A percentile compares a stretch with the other conserved stretches of the same genome.
Evolutionary conservation across 2,113 vertebrate species (phyloP).

Genomic region (Brachionichthys hirsutus): DNA sequence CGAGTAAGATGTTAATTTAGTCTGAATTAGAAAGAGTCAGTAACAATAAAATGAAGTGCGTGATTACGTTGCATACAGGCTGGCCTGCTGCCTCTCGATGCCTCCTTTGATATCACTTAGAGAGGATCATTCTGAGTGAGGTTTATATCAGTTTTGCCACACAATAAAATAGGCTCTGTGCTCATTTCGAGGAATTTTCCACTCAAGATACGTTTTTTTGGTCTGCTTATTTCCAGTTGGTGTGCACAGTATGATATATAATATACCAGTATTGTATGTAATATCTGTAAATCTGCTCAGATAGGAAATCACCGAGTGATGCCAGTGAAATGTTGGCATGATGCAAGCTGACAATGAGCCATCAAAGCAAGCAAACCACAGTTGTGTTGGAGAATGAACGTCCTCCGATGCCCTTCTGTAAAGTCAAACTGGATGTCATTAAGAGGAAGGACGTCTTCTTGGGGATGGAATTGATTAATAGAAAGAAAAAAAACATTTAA

Average conservation of each 20-base stretch:
- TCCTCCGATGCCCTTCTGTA: constrained; percentile 26
- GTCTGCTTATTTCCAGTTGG: constrained; percentile 28
- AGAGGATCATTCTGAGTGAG: constrained; percentile 32
- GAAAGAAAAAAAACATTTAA: constrained; percentile 19
- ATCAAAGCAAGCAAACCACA: no score
- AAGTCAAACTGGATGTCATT: constrained; percentile 53
- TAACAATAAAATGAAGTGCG: constrained; percentile 9
- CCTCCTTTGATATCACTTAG: constrained; percentile 44
- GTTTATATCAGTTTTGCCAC: constrained; percentile 38
- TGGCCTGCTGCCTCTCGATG: constrained; percentile 44
- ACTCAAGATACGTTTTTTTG: constrained; percentile 9
- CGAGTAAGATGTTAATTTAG: constrained; percentile 27
- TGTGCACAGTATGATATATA: not conserved
- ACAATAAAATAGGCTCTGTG: constrained; percentile 28
- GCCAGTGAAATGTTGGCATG: no score
- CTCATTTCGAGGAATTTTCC: constrained; percentile 54
- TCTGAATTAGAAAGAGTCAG: constrained; percentile 48
- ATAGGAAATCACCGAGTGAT: not conserved
- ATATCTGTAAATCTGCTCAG: constrained; percentile 11
- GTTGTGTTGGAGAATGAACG: constrained; percentile 17
- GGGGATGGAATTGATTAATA: constrained; percentile 51
- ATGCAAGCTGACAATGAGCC: no score
- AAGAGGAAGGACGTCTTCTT: constrained; percentile 50
- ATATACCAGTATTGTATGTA: constrained; percentile 2
- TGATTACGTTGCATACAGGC: constrained; percentile 22